Evolutionary conservation across 2,797 vertebrate species (phyloP).

Genomic region (Tarsius wallacei): DNA sequence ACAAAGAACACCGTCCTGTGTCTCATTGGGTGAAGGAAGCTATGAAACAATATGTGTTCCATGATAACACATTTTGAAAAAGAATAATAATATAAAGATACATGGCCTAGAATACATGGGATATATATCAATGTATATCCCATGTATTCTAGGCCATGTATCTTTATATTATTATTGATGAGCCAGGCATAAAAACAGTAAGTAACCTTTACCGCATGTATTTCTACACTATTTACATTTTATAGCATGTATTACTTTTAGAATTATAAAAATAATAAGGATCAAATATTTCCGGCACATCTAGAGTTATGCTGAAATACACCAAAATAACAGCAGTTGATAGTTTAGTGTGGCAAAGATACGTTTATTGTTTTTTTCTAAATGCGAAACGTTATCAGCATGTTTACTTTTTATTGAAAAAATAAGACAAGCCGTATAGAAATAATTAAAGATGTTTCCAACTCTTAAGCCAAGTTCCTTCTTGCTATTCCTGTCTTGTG

Average conservation of each 20-base stretch:
- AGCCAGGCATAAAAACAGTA: not conserved
- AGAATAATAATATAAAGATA: not conserved
- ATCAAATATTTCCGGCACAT: not conserved
- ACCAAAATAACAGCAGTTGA: slow-evolving; percentile 10
- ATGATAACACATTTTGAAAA: not conserved
- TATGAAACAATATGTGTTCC: not conserved
- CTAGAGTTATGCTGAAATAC: not conserved
- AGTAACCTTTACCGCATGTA: not conserved
- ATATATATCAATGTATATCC: not conserved
- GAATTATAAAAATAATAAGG: slow-evolving; percentile 24
- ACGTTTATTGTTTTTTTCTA: not conserved
- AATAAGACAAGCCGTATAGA: not conserved
- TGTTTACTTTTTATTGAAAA: slow-evolving; percentile 36
- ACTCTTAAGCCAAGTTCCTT: not conserved
- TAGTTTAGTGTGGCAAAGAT: not conserved
- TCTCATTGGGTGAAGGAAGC: not conserved
- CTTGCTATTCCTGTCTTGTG: not conserved
- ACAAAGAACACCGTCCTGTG: not conserved
- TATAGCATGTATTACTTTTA: not conserved
- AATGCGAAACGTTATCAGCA: slow-evolving; percentile 24
- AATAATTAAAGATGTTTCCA: not conserved
- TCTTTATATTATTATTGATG: no score
- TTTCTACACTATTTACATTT: slow-evolving; percentile 33
- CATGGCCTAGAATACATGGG: not conserved
- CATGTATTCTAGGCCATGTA: no score